Conservation (phyloP, 2,113 vertebrate species). For the Hipposideros armiger region DNA sequence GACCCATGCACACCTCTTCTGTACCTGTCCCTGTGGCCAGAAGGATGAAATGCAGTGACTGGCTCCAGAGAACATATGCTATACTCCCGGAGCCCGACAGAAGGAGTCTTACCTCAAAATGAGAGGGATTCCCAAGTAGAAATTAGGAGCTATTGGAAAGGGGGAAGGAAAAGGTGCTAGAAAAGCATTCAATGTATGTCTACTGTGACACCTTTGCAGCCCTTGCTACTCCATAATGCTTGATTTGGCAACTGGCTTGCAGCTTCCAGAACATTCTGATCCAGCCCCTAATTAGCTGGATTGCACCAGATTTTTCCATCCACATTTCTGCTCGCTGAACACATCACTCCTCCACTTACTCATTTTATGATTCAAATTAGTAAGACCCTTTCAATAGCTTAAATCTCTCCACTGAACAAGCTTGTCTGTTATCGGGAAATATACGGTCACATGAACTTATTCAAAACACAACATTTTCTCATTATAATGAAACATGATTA, state of each 20-base stretch:
- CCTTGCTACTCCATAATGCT: neutral
- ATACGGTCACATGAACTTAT: conserved; percentile 62
- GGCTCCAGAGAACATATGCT: neutral
- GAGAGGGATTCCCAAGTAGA: neutral
- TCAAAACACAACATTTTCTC: conserved; percentile 74
- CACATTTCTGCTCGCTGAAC: conserved; percentile 45
- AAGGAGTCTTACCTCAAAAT: neutral
- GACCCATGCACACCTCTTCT: neutral
- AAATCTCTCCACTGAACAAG: conserved; percentile 55
- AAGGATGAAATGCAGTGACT: neutral
- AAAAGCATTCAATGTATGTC: neutral
- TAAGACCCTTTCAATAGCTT: conserved; percentile 58
- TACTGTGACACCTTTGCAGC: neutral
- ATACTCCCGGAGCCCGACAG: neutral
- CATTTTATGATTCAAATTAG: conserved; percentile 68
- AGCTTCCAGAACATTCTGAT: neutral
- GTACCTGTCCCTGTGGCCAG: neutral
- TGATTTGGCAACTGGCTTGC: neutral
- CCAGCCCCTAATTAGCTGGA: conserved; percentile 47
- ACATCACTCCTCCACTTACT: conserved; percentile 49
- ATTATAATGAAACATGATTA: conserved; percentile 75
- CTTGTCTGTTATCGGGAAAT: conserved; percentile 67
- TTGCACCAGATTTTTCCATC: conserved; percentile 59
- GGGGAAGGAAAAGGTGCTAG: neutral
- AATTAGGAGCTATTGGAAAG: neutral